Percentiles rank a stretch among this genome's conserved stretches.
Evolutionary conservation across 2,113 vertebrate genomes (phyloP).

Genomic region (Corvus moneduloides): DNA sequence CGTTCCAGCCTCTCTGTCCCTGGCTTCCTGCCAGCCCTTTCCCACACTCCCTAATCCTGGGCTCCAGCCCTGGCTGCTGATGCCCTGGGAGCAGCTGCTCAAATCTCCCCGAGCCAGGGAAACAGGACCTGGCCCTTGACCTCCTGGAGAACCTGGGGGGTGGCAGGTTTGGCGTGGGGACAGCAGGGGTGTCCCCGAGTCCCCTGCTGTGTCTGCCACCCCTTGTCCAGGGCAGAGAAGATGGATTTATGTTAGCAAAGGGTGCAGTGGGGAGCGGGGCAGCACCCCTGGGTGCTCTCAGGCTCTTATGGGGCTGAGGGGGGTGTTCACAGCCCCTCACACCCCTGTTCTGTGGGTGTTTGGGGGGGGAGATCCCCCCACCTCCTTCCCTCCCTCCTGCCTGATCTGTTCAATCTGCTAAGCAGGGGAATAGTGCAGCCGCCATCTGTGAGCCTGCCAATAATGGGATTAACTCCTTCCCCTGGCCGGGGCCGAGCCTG

Average conservation of each 20-base stretch:
- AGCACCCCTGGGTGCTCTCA: background rate
- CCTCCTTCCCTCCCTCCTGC: background rate
- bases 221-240: background rate
- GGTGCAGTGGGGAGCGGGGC: background rate
- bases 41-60: slow-evolving; percentile 32
- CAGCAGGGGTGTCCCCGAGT: background rate
- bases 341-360: background rate
- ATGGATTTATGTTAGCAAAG: background rate
- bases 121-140: slow-evolving; percentile 27
- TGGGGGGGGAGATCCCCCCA: background rate
- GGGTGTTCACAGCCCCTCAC: background rate
- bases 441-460: slow-evolving; percentile 59
- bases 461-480: slow-evolving; percentile 61
- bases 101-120: background rate
- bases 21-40: slow-evolving; percentile 32
- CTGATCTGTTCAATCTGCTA: slow-evolving; percentile 47
- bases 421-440: slow-evolving; percentile 15
- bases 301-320: rapidly evolving
- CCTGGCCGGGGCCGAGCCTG: background rate
- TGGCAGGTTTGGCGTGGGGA: background rate
- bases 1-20: background rate
- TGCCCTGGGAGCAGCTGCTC: slow-evolving; percentile 60
- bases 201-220: background rate
- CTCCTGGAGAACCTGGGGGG: background rate
- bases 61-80: background rate